These are phyloP conservation scores for Acanthiza pusilla DNA, from an alignment of 2,797 vertebrate genomes.

Conservation along the genomic window DNA sequence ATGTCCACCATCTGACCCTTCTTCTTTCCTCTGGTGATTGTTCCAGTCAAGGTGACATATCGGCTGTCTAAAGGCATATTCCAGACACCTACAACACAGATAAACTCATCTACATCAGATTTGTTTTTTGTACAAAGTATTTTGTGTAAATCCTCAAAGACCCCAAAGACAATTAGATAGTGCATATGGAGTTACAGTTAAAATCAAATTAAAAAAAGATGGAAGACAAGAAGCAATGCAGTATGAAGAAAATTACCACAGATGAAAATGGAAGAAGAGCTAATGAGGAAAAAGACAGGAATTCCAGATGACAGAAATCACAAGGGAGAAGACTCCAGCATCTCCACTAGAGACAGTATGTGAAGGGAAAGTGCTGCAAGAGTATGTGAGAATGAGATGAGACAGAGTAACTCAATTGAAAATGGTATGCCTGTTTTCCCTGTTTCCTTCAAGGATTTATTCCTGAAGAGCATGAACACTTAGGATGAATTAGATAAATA, in stretches of 20 bases:
- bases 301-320: background rate
- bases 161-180: background rate
- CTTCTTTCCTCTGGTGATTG: constrained; percentile 97
- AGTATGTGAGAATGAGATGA: background rate
- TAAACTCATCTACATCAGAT: background rate
- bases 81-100: constrained; percentile 82
- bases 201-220: background rate
- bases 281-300: background rate
- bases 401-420: background rate
- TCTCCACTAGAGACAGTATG: background rate
- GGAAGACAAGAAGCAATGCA: background rate
- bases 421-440: background rate
- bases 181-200: background rate
- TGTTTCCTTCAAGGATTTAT: background rate
- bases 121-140: background rate
- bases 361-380: background rate
- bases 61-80: constrained; percentile 88
- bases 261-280: background rate
- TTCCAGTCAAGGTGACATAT: constrained; percentile 96
- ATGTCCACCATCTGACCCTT: constrained; percentile 99
- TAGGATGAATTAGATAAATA: background rate
- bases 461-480: background rate
- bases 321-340: background rate
- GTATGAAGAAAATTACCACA: background rate
- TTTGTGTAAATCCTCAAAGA: background rate